Evolutionary conservation across 2,797 vertebrate species (phyloP).

Genomic region (Craterocephalus amniculus): DNA sequence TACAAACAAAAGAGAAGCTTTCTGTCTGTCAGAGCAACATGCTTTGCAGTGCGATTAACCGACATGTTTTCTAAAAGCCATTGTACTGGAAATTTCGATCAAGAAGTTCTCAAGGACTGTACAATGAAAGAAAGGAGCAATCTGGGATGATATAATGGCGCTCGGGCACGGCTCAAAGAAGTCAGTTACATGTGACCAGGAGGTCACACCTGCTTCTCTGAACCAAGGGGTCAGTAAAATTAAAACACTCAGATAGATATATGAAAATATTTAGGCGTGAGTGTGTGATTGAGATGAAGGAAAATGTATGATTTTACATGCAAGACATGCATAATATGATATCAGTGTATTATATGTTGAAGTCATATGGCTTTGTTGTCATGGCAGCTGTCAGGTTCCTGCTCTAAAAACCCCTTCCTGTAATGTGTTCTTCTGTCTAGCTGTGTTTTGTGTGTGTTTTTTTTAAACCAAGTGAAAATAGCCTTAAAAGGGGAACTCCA

Average conservation of each 20-base stretch:
- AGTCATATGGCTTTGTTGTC: not conserved
- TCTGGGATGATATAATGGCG: constrained; percentile 66
- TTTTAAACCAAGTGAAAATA: not conserved
- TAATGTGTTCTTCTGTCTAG: not conserved
- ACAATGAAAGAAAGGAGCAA: constrained; percentile 37
- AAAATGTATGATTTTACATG: not conserved
- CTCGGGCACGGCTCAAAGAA: constrained; percentile 62
- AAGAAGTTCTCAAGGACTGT: not conserved
- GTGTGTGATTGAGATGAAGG: no score
- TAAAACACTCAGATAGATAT: not conserved
- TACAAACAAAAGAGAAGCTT: constrained; percentile 66
- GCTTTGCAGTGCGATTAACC: constrained; percentile 7
- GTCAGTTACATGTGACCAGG: constrained; percentile 45
- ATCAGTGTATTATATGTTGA: not conserved
- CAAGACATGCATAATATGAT: no score
- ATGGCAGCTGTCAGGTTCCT: not conserved
- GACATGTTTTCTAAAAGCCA: constrained; percentile 19
- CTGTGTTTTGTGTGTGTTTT: not conserved
- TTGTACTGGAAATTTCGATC: not conserved
- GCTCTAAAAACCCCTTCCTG: constrained; percentile 6
- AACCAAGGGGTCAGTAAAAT: constrained; percentile 53
- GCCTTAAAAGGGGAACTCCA: constrained; percentile 5
- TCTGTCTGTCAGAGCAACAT: constrained; percentile 27
- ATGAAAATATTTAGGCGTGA: no score
- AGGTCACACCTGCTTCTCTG: constrained; percentile 25